Conservation (phyloP, 2,797 vertebrate genomes). For the Thalassophryne amazonica region DNA sequence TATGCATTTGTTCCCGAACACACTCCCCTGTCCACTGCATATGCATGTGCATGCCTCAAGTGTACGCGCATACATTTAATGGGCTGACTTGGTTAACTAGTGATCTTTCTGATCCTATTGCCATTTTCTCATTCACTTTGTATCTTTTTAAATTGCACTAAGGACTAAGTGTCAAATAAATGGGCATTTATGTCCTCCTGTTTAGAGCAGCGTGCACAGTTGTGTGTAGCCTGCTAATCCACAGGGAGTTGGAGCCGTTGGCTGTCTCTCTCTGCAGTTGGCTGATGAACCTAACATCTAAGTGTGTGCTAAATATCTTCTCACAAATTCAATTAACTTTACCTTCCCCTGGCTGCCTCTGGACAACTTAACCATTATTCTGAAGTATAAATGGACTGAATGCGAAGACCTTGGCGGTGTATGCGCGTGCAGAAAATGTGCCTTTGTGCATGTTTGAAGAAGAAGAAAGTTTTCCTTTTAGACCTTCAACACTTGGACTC, state of each 20-base stretch:
- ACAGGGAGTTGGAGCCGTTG: constrained; percentile 35
- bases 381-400: constrained; percentile 60
- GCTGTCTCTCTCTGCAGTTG: constrained; percentile 52
- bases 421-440: background rate
- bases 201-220: constrained; percentile 7
- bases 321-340: constrained; percentile 76
- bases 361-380: constrained; percentile 63
- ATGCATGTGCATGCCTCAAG: background rate
- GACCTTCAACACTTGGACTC: too few relatives aligned
- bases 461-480: constrained; percentile 10
- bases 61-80: background rate
- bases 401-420: constrained; percentile 15
- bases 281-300: constrained; percentile 67
- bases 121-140: constrained; percentile 33
- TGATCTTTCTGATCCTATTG: constrained; percentile 3
- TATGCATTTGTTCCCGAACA: background rate
- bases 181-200: background rate
- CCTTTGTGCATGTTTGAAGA: constrained; percentile 2
- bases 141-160: constrained; percentile 39
- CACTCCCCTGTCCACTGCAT: background rate
- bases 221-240: constrained; percentile 28
- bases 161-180: constrained; percentile 37
- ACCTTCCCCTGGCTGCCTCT: constrained; percentile 53
- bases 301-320: constrained; percentile 67
- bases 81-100: constrained; percentile 8